Conservation (phyloP, 2,113 vertebrate species). For the Todiramphus chloris region DNA sequence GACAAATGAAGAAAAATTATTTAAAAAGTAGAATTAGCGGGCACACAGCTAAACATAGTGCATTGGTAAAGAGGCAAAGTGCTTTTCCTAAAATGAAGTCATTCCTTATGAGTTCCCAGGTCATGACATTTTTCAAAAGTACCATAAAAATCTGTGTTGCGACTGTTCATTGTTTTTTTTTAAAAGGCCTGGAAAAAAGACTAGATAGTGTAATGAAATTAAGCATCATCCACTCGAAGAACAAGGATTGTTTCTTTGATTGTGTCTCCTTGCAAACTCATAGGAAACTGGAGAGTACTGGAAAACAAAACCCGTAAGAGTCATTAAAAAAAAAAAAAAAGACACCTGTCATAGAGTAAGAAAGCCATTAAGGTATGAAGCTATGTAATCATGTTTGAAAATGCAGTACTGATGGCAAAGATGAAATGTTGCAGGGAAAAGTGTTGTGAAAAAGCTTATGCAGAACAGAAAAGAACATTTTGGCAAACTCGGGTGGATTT, state of each 20-base stretch:
- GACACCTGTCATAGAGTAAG: background rate
- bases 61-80: background rate
- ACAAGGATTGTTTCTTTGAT: background rate
- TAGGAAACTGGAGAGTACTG: background rate
- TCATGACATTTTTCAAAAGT: background rate
- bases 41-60: background rate
- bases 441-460: background rate
- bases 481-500: constrained; percentile 54
- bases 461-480: constrained; percentile 1
- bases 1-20: background rate
- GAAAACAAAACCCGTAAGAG: background rate
- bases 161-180: background rate
- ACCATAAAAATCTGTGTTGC: background rate
- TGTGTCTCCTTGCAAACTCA: background rate
- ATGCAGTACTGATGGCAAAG: background rate
- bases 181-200: background rate
- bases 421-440: background rate
- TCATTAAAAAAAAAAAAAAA: background rate
- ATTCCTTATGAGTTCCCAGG: background rate
- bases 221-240: background rate
- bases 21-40: background rate
- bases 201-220: background rate
- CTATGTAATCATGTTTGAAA: background rate
- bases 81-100: background rate
- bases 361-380: background rate